Evolutionary conservation across 1,140 invertebrate genomes (phyloP).

Genomic region (Calycopis cecrops): DNA sequence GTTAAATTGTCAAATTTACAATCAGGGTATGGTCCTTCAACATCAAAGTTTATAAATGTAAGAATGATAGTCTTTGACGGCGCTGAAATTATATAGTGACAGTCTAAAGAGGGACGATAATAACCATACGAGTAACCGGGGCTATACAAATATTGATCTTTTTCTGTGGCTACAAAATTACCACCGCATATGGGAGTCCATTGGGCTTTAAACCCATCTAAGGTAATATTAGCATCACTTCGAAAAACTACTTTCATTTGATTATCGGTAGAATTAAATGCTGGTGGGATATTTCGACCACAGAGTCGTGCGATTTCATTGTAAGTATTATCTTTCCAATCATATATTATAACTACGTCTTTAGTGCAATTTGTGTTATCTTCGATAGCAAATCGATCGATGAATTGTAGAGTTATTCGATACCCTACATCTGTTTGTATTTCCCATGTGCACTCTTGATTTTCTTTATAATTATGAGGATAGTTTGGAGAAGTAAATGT

Average conservation of each 20-base stretch:
- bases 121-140: slow-evolving; percentile 84
- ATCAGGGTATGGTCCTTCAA: slow-evolving; percentile 52
- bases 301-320: slow-evolving; percentile 79
- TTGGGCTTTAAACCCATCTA: slow-evolving; percentile 83
- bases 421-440: slow-evolving; percentile 80
- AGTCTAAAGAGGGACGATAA: slow-evolving; percentile 73
- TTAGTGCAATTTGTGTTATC: slow-evolving; percentile 81
- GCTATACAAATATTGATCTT: slow-evolving; percentile 78
- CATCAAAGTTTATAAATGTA: slow-evolving; percentile 52
- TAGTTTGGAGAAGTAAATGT: slow-evolving; percentile 76
- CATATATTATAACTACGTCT: slow-evolving; percentile 79
- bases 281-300: slow-evolving; percentile 79
- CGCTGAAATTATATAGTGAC: slow-evolving; percentile 82
- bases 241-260: slow-evolving; percentile 83
- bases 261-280: slow-evolving; percentile 79
- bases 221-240: slow-evolving; percentile 78
- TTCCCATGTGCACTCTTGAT: slow-evolving; percentile 88
- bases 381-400: slow-evolving; percentile 85
- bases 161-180: slow-evolving; percentile 74
- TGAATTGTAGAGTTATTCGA: slow-evolving; percentile 81
- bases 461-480: slow-evolving; percentile 79
- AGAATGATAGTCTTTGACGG: slow-evolving; percentile 34
- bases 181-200: slow-evolving; percentile 85
- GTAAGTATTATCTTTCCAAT: slow-evolving; percentile 71
- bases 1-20: slow-evolving; percentile 58